A percentile compares a stretch with the other conserved stretches of the same genome.
Evolutionary conservation across 2,888 invertebrate species (phyloP).

Genomic region (Aspidiotus rigidus): DNA sequence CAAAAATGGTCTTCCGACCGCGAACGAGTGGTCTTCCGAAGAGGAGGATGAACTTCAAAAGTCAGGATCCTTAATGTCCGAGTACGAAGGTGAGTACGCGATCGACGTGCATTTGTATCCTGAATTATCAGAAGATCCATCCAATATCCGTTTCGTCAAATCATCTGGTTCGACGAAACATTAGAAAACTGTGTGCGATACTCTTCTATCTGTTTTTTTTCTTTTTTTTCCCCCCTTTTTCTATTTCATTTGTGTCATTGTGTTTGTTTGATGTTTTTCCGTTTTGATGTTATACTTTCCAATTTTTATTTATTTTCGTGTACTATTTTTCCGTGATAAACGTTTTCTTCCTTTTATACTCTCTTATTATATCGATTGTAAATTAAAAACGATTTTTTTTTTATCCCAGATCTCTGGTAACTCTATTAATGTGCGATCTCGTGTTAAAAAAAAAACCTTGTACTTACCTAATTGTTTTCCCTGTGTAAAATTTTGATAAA

Average conservation of each 20-base stretch:
- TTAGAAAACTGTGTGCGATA: constrained; percentile 1
- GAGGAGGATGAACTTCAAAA: constrained; percentile 84
- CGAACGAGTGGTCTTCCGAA: constrained; percentile 70
- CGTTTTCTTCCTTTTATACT: constrained; percentile 28
- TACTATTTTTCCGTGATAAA: constrained; percentile 25
- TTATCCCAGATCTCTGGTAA: constrained; percentile 26
- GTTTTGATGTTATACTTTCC: constrained; percentile 23
- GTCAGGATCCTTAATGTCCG: constrained; percentile 65
- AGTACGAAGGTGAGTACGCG: constrained; percentile 83
- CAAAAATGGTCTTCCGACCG: constrained; percentile 46
- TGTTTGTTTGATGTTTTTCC: constrained; percentile 32
- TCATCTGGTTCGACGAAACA: constrained; percentile 22
- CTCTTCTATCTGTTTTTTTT: constrained; percentile 8
- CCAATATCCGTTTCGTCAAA: constrained; percentile 82
- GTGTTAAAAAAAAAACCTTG: not conserved
- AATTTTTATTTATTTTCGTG: constrained; percentile 20
- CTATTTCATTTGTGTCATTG: constrained; percentile 7
- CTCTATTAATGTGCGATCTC: constrained; percentile 10
- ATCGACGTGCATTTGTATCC: constrained; percentile 84
- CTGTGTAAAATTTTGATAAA: not conserved
- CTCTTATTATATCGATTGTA: constrained; percentile 18
- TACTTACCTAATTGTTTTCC: not conserved
- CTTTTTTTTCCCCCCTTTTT: not conserved
- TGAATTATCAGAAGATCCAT: constrained; percentile 89
- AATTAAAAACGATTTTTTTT: constrained; percentile 5